Base-by-base conservation (phyloP, 2,888 invertebrate species). In the Phanerotoma sp. region DNA sequence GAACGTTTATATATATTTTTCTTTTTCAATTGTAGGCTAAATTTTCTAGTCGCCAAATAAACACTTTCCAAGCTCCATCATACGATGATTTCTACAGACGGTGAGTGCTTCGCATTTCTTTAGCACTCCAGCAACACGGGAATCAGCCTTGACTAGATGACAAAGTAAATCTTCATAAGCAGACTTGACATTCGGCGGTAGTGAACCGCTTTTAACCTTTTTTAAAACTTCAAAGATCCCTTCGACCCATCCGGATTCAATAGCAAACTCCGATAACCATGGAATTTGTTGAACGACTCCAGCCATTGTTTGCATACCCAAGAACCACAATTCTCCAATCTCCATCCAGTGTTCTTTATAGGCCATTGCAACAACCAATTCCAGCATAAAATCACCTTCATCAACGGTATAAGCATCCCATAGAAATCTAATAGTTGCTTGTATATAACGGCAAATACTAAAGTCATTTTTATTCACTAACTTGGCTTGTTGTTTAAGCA, bases 341-440 rank as follows among this genome's bases (percentile, higher is more conserved):
- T 94, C 93, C 80, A 86, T 86, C 95, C 95, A 95, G 68, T 86
- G 83, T 72, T 90, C 88, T 71, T 93, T 92, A 76, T 95, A 95
- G 3, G 86, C 81, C 80, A 92, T 88, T 1, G 93, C 84, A 0
- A 94, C 91, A 3, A 93, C 91, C 56, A 95, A 79, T 48, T 89
- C 88, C 9, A 84, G 86, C 1, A 89, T 88, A 72, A 93, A 91
- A 73, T 88, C 90, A 11, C 91, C 89, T 72, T 94, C 93, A 71
- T 94, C 94, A 55, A 93, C 86, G 69, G 85, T 91, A 75, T 92
- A 93, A 1, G 94, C 94, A 79, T 95, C 93, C 94, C 94, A 95
- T 3, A 95, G 79, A 74, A 94, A 95, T 62, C 93, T 82, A 59
- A 95, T 93, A 13, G 93, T 92, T 2, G 91, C 88, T 73, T 92